Evolutionary conservation across 1,140 invertebrate species (phyloP).

Genomic region (Proales similis): DNA sequence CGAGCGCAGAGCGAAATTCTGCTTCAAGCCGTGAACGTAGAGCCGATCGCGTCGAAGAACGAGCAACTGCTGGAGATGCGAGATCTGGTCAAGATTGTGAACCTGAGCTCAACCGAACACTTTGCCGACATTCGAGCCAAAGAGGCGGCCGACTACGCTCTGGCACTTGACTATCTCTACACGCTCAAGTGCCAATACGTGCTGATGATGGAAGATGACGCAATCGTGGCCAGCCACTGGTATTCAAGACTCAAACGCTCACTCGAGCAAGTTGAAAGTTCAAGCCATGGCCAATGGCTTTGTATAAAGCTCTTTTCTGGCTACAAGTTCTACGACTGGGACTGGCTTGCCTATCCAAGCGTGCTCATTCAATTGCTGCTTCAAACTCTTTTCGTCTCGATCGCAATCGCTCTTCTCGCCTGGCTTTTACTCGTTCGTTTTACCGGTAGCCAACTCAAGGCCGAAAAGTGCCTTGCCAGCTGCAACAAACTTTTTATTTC

Average conservation of each 20-base stretch:
- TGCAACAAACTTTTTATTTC: not conserved
- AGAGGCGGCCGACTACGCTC: not conserved
- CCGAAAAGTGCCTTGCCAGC: not conserved
- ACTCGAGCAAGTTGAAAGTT: constrained; percentile 4
- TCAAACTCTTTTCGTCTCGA: not conserved
- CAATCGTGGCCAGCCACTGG: not conserved
- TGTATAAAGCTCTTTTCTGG: constrained; percentile 17
- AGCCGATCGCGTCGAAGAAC: not conserved
- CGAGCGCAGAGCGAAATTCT: constrained; percentile 9
- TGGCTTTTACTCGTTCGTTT: no score
- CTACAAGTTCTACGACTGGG: not conserved
- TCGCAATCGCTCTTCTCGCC: no score
- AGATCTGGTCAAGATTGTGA: constrained; percentile 1
- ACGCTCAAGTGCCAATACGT: constrained; percentile 5
- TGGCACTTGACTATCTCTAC: not conserved
- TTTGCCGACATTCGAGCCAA: not conserved
- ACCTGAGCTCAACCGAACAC: not conserved
- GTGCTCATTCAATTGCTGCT: not conserved
- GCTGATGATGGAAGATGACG: constrained; percentile 11
- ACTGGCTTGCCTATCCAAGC: not conserved
- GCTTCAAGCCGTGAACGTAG: not conserved
- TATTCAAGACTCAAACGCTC: not conserved
- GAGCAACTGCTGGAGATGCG: not conserved
- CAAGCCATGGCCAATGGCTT: constrained; percentile 16
- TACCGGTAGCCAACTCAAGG: no score